Percentiles rank a stretch among this genome's conserved stretches.
Evolutionary conservation across 2,797 vertebrate genomes (phyloP).

Genomic region (Stomatorhinus walkeri): DNA sequence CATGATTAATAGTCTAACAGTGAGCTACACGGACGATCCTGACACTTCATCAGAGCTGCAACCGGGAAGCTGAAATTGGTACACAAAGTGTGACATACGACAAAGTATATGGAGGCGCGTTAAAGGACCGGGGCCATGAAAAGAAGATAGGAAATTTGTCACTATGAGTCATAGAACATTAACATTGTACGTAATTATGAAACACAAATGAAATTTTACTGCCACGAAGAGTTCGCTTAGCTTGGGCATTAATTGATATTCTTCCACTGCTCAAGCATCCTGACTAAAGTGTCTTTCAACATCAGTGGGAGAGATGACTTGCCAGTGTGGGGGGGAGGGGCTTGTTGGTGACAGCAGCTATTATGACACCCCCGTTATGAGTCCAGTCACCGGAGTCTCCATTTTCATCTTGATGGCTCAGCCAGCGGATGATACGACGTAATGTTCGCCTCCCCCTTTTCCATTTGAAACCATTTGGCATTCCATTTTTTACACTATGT

Average conservation of each 20-base stretch:
- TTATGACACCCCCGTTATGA: slow-evolving; percentile 9
- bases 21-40: background rate
- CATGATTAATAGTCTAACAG: background rate
- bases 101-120: background rate
- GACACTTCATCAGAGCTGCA: background rate
- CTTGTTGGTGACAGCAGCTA: slow-evolving; percentile 26
- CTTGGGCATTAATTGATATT: slow-evolving; percentile 41
- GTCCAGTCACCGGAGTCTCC: slow-evolving; percentile 25
- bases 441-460: background rate
- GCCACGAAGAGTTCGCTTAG: slow-evolving; percentile 16
- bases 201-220: slow-evolving; percentile 32
- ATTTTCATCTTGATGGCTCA: background rate
- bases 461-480: background rate
- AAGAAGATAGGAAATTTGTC: slow-evolving; percentile 27
- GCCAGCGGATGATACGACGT: background rate
- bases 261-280: slow-evolving; percentile 35
- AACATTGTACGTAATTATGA: slow-evolving; percentile 36
- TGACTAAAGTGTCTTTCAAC: slow-evolving; percentile 35
- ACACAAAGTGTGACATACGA: background rate
- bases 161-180: slow-evolving; percentile 34
- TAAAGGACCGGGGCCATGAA: background rate
- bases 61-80: background rate
- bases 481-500: background rate
- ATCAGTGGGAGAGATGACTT: slow-evolving; percentile 29
- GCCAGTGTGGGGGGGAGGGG: slow-evolving; percentile 21